phyloP scores from a whole-genome alignment of 2,797 vertebrate species.

The Pitangus sulphuratus region DNA sequence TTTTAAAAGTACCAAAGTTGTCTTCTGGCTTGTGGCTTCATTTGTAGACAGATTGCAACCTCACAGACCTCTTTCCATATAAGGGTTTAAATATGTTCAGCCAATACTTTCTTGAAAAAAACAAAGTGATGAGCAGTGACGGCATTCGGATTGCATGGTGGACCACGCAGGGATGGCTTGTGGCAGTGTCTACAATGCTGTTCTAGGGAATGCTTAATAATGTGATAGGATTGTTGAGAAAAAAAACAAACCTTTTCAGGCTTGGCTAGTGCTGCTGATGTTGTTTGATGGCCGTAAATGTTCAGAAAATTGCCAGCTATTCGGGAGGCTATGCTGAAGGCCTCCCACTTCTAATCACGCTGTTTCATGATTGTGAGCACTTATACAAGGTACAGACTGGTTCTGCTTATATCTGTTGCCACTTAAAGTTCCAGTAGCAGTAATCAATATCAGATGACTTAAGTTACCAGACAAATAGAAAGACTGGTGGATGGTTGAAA shows the following conservation, averaged over 20 bases:
- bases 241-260: neutral
- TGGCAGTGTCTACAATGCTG: neutral
- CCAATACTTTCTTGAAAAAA: neutral
- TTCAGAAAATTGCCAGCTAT: neutral
- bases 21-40: neutral
- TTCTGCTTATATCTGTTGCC: neutral
- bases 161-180: rapidly evolving
- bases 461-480: neutral
- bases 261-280: neutral
- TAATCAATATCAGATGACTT: neutral
- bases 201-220: neutral
- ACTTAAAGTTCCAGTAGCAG: neutral
- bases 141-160: neutral
- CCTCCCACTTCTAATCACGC: neutral
- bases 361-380: neutral
- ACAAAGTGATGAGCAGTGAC: neutral
- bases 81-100: neutral
- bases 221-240: rapidly evolving
- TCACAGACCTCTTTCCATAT: neutral
- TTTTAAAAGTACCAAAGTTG: neutral
- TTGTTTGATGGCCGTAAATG: neutral
- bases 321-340: neutral
- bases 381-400: neutral
- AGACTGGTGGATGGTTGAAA: neutral
- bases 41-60: neutral